Evolutionary conservation across 2,797 vertebrate species (phyloP).

Genomic region (Aplochiton taeniatus): DNA sequence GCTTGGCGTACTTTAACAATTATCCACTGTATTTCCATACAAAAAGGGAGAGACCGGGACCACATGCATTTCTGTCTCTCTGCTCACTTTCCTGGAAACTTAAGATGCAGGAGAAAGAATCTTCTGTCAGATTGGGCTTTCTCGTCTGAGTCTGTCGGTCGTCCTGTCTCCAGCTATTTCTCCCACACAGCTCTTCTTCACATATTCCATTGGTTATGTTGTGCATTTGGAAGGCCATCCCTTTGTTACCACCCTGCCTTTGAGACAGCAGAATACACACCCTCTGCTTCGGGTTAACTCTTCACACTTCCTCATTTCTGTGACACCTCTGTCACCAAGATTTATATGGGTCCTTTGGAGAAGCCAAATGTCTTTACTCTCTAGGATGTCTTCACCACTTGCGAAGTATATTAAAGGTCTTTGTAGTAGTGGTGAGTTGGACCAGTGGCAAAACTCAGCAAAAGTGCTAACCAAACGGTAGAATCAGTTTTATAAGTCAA

Average conservation of each 20-base stretch:
- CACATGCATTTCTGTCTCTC: no score
- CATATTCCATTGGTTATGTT: no score
- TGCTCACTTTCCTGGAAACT: no score
- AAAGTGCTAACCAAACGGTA: neutral
- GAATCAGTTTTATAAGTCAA: neutral
- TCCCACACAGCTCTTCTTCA: no score
- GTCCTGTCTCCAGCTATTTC: neutral
- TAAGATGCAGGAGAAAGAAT: neutral
- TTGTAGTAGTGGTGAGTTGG: neutral
- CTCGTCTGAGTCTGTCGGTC: neutral
- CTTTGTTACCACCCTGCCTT: neutral
- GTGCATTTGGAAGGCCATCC: neutral
- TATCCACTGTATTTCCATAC: no score
- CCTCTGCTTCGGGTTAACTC: neutral
- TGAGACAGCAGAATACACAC: neutral
- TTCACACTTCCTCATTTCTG: slow-evolving; percentile 8
- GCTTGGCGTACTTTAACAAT: no score
- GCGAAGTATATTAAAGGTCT: slow-evolving; percentile 2
- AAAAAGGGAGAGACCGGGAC: no score
- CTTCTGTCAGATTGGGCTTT: neutral
- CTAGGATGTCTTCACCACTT: neutral
- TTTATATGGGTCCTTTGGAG: slow-evolving; percentile 3
- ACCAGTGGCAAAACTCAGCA: neutral
- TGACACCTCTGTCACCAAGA: slow-evolving; percentile 4
- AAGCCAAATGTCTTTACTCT: neutral